Base-by-base conservation (phyloP, 2,888 invertebrate genomes). In the Nycteola revayana region DNA sequence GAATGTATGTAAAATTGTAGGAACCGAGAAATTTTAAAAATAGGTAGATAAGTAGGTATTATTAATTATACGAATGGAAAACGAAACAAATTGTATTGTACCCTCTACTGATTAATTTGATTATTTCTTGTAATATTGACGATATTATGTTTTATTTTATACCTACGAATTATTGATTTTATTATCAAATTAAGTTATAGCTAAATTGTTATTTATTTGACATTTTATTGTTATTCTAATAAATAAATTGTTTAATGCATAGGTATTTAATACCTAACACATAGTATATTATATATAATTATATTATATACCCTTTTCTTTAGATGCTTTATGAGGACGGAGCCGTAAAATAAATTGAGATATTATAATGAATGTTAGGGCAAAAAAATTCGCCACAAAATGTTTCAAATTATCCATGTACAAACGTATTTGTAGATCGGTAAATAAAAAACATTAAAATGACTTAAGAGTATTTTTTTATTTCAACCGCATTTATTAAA, bases 351-450 rank as follows among this genome's bases (percentile, higher is more conserved):
- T 62, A 60, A 66, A 66, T 66, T 57, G 53, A 68, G 57, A 69
- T 71, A 66, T 21, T 75, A 68, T 73, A 63, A 73, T 83, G 73
- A 73, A 68, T 82, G 80, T 83, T 85, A 81, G 82, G 80, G 78
- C 79, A 67, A 62, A n/a, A n/a, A n/a, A 56, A 49, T 51, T 67
- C 56, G 76, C 76, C 77, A 69, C 50, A 67, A 61, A 68, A 71
- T 76, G 69, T 83, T 83, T 77, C 46, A 71, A 72, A 74, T 66
- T 79, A 79, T 67, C 70, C 54, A 56, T 83, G 77, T 83, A 82
- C 83, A 84, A 81, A 81, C 69, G 74, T 80, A 80, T 79, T 82
- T 82, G 81, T 85, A 83, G 83, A 75, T 74, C 74, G 74, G 73
- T 76, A 70, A 72, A 14, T 14, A 14, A 14, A 14, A 3, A 14